Percentiles rank a stretch among this genome's conserved stretches.
These are phyloP conservation scores for Stenurella melanura DNA, from an alignment of 2,888 invertebrate species.

Conservation along the genomic window DNA sequence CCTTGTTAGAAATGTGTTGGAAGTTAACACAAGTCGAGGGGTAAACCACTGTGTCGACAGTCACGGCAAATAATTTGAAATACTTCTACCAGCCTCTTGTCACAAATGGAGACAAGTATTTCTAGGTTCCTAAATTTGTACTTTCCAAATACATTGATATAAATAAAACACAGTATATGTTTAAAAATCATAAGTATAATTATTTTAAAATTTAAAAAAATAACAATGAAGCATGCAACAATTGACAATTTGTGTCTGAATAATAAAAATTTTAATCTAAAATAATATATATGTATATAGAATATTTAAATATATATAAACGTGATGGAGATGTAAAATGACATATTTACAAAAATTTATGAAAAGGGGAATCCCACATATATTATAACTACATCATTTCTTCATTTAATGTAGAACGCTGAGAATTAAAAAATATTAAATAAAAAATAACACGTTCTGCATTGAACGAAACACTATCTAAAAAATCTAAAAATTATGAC, in stretches of 20 bases:
- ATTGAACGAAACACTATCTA: conserved; percentile 33
- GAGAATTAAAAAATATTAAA: conserved; percentile 39
- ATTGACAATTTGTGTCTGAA: conserved; percentile 61
- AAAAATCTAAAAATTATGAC: conserved; percentile 59
- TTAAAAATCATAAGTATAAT: conserved; percentile 60
- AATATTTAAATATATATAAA: conserved; percentile 53
- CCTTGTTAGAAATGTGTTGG: too few species aligned
- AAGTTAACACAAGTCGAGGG: too few species aligned
- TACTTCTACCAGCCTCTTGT: too few species aligned
- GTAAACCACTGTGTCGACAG: too few species aligned
- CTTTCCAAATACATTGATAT: neutral
- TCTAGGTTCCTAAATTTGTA: too few species aligned
- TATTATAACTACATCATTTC: conserved; percentile 33
- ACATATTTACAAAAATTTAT: conserved; percentile 48
- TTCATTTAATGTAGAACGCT: conserved; percentile 37
- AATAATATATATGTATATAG: conserved; percentile 48
- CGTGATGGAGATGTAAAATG: conserved; percentile 49
- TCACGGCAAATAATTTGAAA: too few species aligned
- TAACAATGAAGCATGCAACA: conserved; percentile 62
- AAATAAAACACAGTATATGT: conserved; percentile 41
- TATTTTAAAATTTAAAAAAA: conserved; percentile 61
- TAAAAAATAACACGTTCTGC: conserved; percentile 32
- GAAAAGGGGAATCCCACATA: conserved; percentile 43
- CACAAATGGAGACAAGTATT: too few species aligned
- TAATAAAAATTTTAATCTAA: conserved; percentile 58